Conservation (phyloP, 2,888 invertebrate species). For the Cerceris ruficornis region DNA sequence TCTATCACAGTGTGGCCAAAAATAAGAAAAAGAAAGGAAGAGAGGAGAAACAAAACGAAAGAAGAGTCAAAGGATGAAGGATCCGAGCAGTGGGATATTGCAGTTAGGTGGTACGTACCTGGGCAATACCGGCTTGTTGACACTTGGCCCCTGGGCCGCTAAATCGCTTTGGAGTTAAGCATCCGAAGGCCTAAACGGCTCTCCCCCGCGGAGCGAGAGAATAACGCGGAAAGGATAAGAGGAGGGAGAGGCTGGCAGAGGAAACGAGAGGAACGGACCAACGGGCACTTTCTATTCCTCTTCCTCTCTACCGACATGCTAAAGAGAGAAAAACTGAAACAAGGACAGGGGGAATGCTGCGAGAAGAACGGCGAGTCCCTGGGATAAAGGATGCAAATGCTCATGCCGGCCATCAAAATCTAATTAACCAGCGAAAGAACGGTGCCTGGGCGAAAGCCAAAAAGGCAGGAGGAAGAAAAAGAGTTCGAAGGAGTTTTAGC, state of each 20-base stretch:
- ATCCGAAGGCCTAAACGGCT: constrained; percentile 75
- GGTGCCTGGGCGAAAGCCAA: constrained; percentile 69
- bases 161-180: constrained; percentile 77
- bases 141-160: constrained; percentile 78
- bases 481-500: constrained; percentile 65
- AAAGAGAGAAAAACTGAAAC: constrained; percentile 52
- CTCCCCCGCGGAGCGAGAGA: constrained; percentile 75
- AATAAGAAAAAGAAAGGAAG: neutral
- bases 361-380: constrained; percentile 55
- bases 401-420: constrained; percentile 80
- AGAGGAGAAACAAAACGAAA: constrained; percentile 35
- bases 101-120: constrained; percentile 64
- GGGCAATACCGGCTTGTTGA: constrained; percentile 76
- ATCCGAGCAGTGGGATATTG: constrained; percentile 42
- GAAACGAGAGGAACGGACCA: constrained; percentile 18
- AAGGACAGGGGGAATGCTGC: constrained; percentile 45
- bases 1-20: no score
- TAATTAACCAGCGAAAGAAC: constrained; percentile 79
- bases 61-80: constrained; percentile 36
- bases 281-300: constrained; percentile 25
- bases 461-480: constrained; percentile 67
- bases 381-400: constrained; percentile 79
- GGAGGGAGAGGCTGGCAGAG: constrained; percentile 14
- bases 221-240: constrained; percentile 64
- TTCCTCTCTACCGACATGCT: constrained; percentile 22